Evolutionary conservation across 2,113 vertebrate genomes (phyloP), one percentile per base, ranked within the genome.

Genomic region (Pantherophis guttatus): DNA sequence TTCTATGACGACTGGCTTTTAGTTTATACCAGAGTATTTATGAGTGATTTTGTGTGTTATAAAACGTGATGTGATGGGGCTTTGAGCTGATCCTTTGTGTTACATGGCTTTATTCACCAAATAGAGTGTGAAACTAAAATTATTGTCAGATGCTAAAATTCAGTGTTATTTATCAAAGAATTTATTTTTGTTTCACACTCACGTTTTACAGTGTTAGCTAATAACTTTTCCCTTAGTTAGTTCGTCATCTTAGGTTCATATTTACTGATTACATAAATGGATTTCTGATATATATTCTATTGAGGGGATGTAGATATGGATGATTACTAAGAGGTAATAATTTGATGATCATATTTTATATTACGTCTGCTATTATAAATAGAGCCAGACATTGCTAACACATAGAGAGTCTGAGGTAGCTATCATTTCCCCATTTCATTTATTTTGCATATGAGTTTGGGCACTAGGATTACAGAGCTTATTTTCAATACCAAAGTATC

Each of bases 101-200:
- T 97, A 95, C 95, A 93, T 95, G 93, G 91, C 65, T 33, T 95
- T 97, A 96, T 96, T 94, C 87, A 65, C 90, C 96, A 94, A 96
- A 8, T 94, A 94, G 94, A 91, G 96, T 94, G 95, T 94, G 94
- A 95, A 95, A 96, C 94, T 90, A 95, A 94, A 93, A 93, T 96
- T 93, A 90, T 12, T 94, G 92, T 94, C 93, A 95, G 39, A 57
- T 94, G 55, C 96, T 97, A 92, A 95, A 92, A 95, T 94, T 92
- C 94, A 81, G 93, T 89, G 93, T 94, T 91, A 93, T 95, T 96
- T 95, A 92, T 94, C 94, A 93, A n/a, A 65, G 48, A 57, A 58
- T 93, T 93, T 62, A 29, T 62, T 94, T 96, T 96, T 93, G 0
- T 87, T 97, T 96, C 92, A 90, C 90, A 94, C 0, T 58, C 33